These are phyloP conservation scores for Malurus leucopterus DNA, from an alignment of 2,797 vertebrate genomes.

Conservation along the genomic window DNA sequence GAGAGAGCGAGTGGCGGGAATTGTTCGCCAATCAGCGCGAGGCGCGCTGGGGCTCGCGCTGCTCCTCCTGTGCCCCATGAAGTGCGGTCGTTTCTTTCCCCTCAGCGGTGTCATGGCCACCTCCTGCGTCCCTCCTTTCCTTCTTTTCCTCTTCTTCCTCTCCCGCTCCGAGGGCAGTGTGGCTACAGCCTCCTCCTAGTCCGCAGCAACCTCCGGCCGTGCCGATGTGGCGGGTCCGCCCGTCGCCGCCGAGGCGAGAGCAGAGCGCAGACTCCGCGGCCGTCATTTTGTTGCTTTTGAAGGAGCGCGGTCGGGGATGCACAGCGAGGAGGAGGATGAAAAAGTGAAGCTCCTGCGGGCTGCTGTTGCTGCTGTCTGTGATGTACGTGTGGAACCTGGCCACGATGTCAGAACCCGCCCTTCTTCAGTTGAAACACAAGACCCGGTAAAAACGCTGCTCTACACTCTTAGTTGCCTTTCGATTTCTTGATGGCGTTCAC, in stretches of 20 bases:
- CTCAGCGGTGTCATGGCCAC: fast-evolving
- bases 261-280: fast-evolving
- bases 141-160: fast-evolving
- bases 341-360: fast-evolving
- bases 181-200: no score
- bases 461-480: fast-evolving
- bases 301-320: fast-evolving
- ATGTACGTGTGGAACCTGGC: fast-evolving
- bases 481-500: fast-evolving
- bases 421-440: neutral
- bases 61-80: fast-evolving
- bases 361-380: fast-evolving
- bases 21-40: neutral
- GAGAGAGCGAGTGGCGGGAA: neutral
- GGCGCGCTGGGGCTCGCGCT: fast-evolving
- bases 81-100: fast-evolving
- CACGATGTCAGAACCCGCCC: fast-evolving
- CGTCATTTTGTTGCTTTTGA: neutral
- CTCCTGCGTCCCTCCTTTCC: fast-evolving
- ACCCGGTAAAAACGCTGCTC: fast-evolving
- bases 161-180: fast-evolving
- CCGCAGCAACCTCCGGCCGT: fast-evolving
- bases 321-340: fast-evolving
- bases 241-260: neutral
- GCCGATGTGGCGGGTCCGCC: fast-evolving